Base-by-base conservation (phyloP, 2,888 invertebrate species). In the Diogma glabrata region DNA sequence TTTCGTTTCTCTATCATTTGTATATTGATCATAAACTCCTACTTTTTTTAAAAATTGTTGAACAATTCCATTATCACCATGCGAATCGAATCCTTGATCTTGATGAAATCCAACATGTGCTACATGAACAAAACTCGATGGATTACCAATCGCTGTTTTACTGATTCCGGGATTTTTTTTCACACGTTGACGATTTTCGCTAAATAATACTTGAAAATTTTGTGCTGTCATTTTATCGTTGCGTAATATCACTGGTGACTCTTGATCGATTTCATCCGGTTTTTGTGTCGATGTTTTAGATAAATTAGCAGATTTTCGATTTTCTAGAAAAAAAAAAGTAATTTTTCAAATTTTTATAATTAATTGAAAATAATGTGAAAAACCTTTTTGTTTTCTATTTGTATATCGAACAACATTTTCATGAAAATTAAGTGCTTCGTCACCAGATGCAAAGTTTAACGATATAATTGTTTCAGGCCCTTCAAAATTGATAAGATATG, bases 31-130 rank as follows among this genome's bases (percentile, higher is more conserved):
- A 0, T 88, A 87, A 12, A 94, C 84, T 51, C 93, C 93, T 8
- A 87, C 89, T 66, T 80, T 75, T 46, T 59, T 63, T 47, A 70
- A 64, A 59, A 70, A 67, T 43, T 61, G 60, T 43, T 60, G 63
- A 1, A 71, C 57, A 54, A 64, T 59, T 54, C 75, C 74, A 63
- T 78, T 78, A 63, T 78, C 78, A 52, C 74, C 72, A 51, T 79
- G 75, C 60, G 80, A 67, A 69, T 84, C 84, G 65, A 85, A 82
- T 60, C 94, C 94, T 67, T 83, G 90, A 60, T 88, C 78, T 9
- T 87, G 87, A 71, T 94, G 85, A 89, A 92, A 95, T 6, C 95
- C 96, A 55, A 97, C 87, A 71, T 96, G 96, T 12, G 86, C 81
- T 46, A 92, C 72, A 64, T 91, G 93, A 60, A 85, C 79, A 71